Evolutionary conservation across 2,797 vertebrate species (phyloP).

Genomic region (Macroramphosus scolopax): DNA sequence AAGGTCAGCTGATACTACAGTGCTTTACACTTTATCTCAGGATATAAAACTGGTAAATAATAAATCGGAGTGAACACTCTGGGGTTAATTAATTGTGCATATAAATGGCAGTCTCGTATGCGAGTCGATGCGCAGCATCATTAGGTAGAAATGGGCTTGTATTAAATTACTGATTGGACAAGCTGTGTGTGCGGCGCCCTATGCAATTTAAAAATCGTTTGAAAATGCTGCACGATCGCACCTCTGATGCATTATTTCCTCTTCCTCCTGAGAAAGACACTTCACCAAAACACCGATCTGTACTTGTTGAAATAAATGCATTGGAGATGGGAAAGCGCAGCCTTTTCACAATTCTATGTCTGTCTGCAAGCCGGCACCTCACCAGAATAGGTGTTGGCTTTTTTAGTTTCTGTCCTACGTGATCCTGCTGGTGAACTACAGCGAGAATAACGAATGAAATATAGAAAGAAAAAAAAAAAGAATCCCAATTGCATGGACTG

Average conservation of each 20-base stretch:
- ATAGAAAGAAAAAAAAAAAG: slow-evolving; percentile 43
- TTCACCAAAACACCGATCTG: no score
- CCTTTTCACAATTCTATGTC: background rate
- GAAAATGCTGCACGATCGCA: no score
- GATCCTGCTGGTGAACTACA: slow-evolving; percentile 29
- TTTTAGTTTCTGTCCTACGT: slow-evolving; percentile 4
- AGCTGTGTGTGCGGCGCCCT: slow-evolving; percentile 24
- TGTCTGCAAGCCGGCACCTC: background rate
- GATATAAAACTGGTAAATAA: slow-evolving; percentile 5
- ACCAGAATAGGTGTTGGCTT: background rate
- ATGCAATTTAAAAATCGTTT: background rate
- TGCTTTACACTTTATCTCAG: no score
- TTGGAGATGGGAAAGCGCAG: background rate
- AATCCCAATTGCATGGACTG: slow-evolving; percentile 78
- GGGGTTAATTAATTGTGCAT: slow-evolving; percentile 22
- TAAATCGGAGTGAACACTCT: slow-evolving; percentile 11
- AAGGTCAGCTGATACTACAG: slow-evolving; percentile 36
- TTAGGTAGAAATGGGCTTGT: slow-evolving; percentile 36
- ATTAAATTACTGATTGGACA: slow-evolving; percentile 30
- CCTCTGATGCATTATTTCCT: background rate
- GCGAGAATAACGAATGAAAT: slow-evolving; percentile 8
- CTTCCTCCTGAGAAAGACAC: background rate
- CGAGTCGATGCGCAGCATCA: slow-evolving; percentile 26
- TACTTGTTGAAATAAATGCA: no score
- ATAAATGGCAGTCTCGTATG: slow-evolving; percentile 34